phyloP scores from a whole-genome alignment of 2,888 invertebrate genomes.

The Drosophila fulvimacula region DNA sequence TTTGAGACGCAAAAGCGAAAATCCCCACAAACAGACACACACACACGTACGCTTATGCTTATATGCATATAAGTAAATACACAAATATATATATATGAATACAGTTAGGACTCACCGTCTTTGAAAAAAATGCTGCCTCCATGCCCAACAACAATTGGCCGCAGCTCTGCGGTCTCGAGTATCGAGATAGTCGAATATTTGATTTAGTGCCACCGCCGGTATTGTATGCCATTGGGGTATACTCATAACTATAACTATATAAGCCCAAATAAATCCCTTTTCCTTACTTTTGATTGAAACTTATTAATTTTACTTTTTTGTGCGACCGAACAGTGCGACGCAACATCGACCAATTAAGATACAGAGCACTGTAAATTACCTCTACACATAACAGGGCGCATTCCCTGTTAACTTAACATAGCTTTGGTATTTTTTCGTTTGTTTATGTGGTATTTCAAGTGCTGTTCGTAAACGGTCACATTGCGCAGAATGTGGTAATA shows the following conservation, averaged over 20 bases:
- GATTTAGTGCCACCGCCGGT: conserved; percentile 85
- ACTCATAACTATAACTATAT: conserved; percentile 69
- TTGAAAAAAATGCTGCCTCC: conserved; percentile 86
- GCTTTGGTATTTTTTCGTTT: conserved; percentile 18
- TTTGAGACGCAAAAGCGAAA: conserved; percentile 67
- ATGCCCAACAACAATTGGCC: conserved; percentile 86
- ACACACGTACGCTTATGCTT: conserved; percentile 10
- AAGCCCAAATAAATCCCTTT: conserved; percentile 52
- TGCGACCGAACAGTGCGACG: conserved; percentile 54
- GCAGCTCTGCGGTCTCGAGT: conserved; percentile 86
- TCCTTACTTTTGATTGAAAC: conserved; percentile 46
- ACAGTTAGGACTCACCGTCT: conserved; percentile 80
- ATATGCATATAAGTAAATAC: conserved; percentile 1
- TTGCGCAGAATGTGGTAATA: conserved; percentile 36
- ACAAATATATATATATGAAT: conserved; percentile 10
- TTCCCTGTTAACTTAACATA: conserved; percentile 15
- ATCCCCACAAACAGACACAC: conserved; percentile 27
- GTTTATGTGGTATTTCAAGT: background rate
- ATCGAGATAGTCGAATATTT: conserved; percentile 84
- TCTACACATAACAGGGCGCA: conserved; percentile 1
- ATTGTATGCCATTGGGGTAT: conserved; percentile 82
- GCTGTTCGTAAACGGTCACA: conserved; percentile 4
- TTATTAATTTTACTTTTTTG: conserved; percentile 58
- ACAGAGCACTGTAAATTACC: conserved; percentile 38
- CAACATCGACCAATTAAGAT: conserved; percentile 62